These are phyloP conservation scores for Zapornia atra DNA, from an alignment of 2,113 vertebrate genomes.

Conservation along the genomic window DNA sequence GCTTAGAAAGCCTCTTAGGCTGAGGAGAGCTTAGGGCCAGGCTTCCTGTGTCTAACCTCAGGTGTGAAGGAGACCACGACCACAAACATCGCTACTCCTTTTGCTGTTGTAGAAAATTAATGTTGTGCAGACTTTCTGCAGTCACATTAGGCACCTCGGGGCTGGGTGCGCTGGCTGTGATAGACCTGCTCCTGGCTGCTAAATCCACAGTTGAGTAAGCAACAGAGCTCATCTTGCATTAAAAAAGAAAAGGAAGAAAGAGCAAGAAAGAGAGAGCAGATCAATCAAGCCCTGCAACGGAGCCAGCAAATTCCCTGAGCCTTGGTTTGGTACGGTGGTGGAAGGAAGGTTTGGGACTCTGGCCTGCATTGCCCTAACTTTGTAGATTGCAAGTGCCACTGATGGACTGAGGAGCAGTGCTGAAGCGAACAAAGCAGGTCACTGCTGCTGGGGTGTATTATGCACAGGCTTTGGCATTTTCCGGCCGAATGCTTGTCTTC, in stretches of 20 bases:
- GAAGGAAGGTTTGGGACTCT: neutral
- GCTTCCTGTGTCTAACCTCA: neutral
- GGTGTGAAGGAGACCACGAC: neutral
- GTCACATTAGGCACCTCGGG: neutral
- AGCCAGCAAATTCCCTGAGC: neutral
- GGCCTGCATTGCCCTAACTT: neutral
- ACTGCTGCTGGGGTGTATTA: neutral
- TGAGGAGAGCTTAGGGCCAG: neutral
- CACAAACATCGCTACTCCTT: neutral
- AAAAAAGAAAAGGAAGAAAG: neutral
- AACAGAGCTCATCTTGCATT: neutral
- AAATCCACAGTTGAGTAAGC: neutral
- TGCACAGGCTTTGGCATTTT: conserved; percentile 14
- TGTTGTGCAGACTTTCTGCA: neutral
- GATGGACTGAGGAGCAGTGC: neutral
- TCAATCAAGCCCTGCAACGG: neutral
- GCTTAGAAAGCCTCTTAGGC: neutral
- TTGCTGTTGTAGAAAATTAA: neutral
- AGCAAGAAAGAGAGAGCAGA: neutral
- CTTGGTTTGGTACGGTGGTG: neutral
- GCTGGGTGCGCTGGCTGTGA: neutral
- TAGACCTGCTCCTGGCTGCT: neutral
- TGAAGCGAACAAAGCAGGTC: neutral
- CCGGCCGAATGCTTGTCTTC: neutral
- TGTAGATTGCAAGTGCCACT: rapidly evolving